Evolutionary conservation across 2,113 vertebrate species (phyloP).

Genomic region (Strigops habroptila): DNA sequence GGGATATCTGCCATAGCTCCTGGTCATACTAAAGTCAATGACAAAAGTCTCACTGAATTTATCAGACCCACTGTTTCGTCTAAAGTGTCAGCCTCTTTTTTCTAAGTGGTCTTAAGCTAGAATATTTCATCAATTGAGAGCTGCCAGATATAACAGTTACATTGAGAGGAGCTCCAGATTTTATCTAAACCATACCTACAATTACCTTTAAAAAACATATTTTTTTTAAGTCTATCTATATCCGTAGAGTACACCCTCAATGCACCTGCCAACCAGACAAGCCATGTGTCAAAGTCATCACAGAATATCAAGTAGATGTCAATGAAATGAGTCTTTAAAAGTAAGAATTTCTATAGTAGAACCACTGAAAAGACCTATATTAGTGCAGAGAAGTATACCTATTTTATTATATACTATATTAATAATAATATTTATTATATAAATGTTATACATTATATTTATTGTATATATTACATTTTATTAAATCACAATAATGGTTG

Average conservation of each 20-base stretch:
- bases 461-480: background rate
- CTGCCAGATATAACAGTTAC: background rate
- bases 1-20: background rate
- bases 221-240: background rate
- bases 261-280: background rate
- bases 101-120: background rate
- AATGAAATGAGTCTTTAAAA: conserved; percentile 27
- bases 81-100: background rate
- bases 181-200: conserved; percentile 8
- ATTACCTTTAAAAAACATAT: conserved; percentile 16
- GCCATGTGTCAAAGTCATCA: conserved; percentile 2
- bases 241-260: background rate
- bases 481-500: background rate
- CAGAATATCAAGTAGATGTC: conserved; percentile 10
- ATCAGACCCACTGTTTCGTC: background rate
- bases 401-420: background rate
- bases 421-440: background rate
- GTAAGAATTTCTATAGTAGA: background rate
- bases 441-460: background rate
- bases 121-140: background rate
- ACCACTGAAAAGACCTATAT: background rate
- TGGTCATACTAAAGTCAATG: background rate
- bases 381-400: background rate
- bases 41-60: background rate
- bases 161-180: background rate